Base-by-base conservation (phyloP, 2,797 vertebrate genomes). In the Okamejei kenojei region DNA sequence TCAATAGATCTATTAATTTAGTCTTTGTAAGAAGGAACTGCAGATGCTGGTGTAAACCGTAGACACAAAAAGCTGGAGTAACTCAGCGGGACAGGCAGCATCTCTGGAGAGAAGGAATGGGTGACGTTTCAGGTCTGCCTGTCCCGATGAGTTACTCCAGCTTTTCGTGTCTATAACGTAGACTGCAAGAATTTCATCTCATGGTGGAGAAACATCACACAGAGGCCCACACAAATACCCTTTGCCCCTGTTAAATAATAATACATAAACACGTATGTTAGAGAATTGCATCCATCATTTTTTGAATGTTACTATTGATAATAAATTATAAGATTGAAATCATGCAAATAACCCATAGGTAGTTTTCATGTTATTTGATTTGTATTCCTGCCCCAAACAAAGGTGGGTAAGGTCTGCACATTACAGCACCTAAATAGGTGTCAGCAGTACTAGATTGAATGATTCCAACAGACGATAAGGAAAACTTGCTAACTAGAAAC, bases 241-340 rank as follows among this genome's bases (percentile, higher is more conserved):
- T 65, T 63, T 61, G 82, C 6, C 6, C 26, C 61, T 6, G 26
- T 58, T 29, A 84, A 84, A 81, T 29, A 54, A 84, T 61, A 61
- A 15, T 84, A 26, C 35, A 82, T 58, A 82, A 82, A 13, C 13
- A 19, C 10, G 68, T 71, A 74, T 74, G 21, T 73, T n/a, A 61
- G 26, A n/a, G 23, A 8, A 29, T 11, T 84, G 23, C 26, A 82
- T 81, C 45, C 80, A 58, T 54, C 38, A 81, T 58, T 81, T 81
- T 73, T 54, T 81, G 0, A 10, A 58, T 58, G 7, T 82, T 82
- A 81, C 79, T 45, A 38, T 81, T 21, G 79, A 2, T 26, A 82
- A 82, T 81, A 82, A 58, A 82, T 81, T 81, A 84, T 29, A 26
- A 58, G 26, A n/a, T 84, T 84, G 29, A 63, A 86, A 86, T 63